Evolutionary conservation across 2,888 invertebrate genomes (phyloP).

Genomic region (Trilocha varians): DNA sequence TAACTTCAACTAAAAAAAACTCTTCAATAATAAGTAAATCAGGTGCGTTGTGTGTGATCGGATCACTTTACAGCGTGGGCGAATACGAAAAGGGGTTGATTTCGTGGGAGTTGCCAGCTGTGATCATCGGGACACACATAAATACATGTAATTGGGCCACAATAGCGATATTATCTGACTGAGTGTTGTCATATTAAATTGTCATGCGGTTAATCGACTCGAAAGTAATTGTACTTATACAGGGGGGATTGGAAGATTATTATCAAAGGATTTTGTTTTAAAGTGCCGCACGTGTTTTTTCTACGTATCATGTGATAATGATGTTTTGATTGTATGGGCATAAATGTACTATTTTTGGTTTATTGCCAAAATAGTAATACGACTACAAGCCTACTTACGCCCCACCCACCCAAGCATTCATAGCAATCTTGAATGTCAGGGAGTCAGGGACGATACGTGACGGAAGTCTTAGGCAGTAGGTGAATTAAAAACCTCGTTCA

Average conservation of each 20-base stretch:
- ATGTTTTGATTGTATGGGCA: background rate
- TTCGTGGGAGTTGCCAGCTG: conserved; percentile 45
- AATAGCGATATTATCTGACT: conserved; percentile 48
- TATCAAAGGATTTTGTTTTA: background rate
- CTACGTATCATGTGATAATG: background rate
- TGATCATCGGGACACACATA: conserved; percentile 13
- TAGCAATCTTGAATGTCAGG: no score
- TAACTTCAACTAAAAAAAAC: background rate
- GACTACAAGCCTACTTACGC: no score
- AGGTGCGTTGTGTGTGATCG: background rate
- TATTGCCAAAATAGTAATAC: no score
- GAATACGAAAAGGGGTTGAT: conserved; percentile 17
- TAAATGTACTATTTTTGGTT: background rate
- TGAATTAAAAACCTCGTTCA: no score
- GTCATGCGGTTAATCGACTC: conserved; percentile 51
- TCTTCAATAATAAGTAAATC: background rate
- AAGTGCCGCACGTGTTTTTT: background rate
- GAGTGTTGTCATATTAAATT: conserved; percentile 56
- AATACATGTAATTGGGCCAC: conserved; percentile 45
- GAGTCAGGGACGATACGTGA: no score
- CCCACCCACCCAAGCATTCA: no score
- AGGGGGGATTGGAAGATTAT: background rate
- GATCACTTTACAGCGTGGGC: conserved; percentile 2
- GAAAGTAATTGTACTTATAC: conserved; percentile 29
- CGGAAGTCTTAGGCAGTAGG: no score